Base-by-base conservation (phyloP, 2,113 vertebrate genomes). In the Neodon shergylaensis region DNA sequence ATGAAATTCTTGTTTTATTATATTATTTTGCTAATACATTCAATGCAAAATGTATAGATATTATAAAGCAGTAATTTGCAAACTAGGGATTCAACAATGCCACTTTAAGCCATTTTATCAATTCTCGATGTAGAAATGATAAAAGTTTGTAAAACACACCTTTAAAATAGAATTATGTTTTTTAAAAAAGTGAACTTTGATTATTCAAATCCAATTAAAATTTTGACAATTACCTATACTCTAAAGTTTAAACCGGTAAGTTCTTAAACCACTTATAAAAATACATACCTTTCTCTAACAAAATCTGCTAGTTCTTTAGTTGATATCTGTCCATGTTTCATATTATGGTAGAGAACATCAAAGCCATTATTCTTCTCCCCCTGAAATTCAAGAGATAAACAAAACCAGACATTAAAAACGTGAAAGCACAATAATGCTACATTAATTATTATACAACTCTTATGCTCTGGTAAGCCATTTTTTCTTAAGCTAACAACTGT, bases 311-410 rank as follows among this genome's bases (percentile, higher is more conserved):
- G 98, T 96, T 99, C 99, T 98, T 99, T 99, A 97, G 99, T 99
- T 85, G 99, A 99, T 95, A 99, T 99, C 95, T 99, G 99, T 84
- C 99, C 99, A 74, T 99, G 99, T 98, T 99, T 99, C 99, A 99
- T 99, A 97, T 99, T 99, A 94, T 99, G 99, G 98, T 99, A 99
- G 33, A 99, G 99, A 58, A 99, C 99, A 95, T 99, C 99, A 96
- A 99, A 99, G 96, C 99, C 99, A 99, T 98, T 99, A 97, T 99
- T 99, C 97, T 99, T 99, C 97, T 99, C 99, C 70, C 99, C 99
- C 99, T 99, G 98, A 91, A 92, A 96, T 92, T 86, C 66, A 98
- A 97, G 98, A 97, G 70, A 83, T 77, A 94, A 96, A 87, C 0
- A 97, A 77, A 95, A 95, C 58, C 36, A 88, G 7, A 85, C 8